Conservation (phyloP, 2,113 vertebrate species). For the Piprites chloris region DNA sequence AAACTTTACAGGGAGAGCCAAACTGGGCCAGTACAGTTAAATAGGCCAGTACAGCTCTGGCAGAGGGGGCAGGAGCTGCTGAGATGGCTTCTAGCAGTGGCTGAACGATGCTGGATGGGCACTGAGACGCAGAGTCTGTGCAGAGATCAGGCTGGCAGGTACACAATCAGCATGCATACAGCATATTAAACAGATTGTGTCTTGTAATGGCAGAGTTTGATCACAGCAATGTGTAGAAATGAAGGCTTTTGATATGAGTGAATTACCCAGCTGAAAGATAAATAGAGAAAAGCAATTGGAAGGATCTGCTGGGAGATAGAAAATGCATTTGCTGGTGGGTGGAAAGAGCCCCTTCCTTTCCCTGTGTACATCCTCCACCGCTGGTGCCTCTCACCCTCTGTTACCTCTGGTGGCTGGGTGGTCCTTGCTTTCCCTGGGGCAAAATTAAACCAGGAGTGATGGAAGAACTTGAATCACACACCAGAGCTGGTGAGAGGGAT, state of each 20-base stretch:
- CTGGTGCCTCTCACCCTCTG: not conserved
- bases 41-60: not conserved
- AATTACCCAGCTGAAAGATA: not conserved
- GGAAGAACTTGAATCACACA: fast-evolving
- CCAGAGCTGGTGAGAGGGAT: not conserved
- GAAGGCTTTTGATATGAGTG: not conserved
- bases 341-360: not conserved
- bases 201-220: not conserved
- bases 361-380: fast-evolving
- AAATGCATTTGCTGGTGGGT: not conserved
- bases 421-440: not conserved
- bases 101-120: not conserved
- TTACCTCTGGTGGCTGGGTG: not conserved
- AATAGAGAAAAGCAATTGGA: not conserved
- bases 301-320: not conserved
- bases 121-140: not conserved
- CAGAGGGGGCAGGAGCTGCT: not conserved
- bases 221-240: not conserved
- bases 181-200: not conserved
- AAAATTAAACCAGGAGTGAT: not conserved
- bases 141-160: not conserved
- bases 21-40: not conserved
- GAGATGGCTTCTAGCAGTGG: not conserved
- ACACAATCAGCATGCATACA: fast-evolving
- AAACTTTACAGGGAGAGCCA: not conserved